These are phyloP conservation scores for Anolis sagrei DNA, from an alignment of 2,113 vertebrate genomes.

Conservation along the genomic window DNA sequence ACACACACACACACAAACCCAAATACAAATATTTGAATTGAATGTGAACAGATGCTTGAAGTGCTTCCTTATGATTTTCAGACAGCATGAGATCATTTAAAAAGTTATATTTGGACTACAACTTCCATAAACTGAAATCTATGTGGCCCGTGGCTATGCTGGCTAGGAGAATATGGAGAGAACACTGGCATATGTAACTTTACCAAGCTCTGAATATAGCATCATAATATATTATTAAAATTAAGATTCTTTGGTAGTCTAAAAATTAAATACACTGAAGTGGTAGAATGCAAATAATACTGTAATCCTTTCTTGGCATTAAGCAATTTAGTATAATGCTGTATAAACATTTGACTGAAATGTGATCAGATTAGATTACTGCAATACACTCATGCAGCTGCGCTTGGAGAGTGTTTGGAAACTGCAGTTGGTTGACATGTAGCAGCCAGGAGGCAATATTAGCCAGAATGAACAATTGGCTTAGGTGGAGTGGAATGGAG, in stretches of 20 bases:
- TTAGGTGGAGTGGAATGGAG: too few species aligned
- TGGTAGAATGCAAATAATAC: neutral
- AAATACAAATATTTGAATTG: neutral
- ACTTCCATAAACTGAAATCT: too few species aligned
- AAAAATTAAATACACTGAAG: neutral
- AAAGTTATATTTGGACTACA: too few species aligned
- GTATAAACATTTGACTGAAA: neutral
- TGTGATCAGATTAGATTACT: neutral
- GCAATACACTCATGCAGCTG: neutral
- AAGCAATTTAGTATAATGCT: neutral
- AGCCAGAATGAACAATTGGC: too few species aligned
- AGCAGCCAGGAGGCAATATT: neutral
- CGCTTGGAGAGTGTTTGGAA: neutral
- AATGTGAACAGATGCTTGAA: neutral
- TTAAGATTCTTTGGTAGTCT: neutral
- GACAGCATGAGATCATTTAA: too few species aligned
- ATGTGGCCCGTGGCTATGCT: too few species aligned
- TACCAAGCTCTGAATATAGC: neutral
- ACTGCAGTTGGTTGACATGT: neutral
- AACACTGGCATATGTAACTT: too few species aligned
- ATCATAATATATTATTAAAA: neutral
- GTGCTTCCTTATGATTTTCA: neutral
- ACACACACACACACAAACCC: neutral
- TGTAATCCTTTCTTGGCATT: neutral
- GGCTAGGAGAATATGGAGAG: too few species aligned